Percentiles rank a stretch among this genome's conserved stretches.
These are phyloP conservation scores for Bathynomus jamesi DNA, from an alignment of 1,140 invertebrate genomes.

Conservation along the genomic window DNA sequence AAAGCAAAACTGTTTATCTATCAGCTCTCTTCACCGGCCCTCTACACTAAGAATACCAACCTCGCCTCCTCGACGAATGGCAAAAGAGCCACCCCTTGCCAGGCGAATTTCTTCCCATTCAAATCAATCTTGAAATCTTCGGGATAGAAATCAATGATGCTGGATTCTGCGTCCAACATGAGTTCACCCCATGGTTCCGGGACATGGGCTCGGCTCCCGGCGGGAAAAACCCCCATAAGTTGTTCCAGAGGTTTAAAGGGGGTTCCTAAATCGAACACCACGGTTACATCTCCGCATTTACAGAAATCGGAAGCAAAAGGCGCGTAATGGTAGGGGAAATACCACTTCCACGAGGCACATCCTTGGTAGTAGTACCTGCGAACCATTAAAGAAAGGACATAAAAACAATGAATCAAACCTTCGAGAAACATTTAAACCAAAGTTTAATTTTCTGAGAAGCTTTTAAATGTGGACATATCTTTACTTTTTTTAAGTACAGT, in stretches of 20 bases:
- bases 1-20: too few relatives aligned
- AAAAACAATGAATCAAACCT: too few relatives aligned
- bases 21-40: too few relatives aligned
- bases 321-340: constrained; percentile 99
- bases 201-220: constrained; percentile 87
- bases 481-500: too few relatives aligned
- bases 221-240: constrained; percentile 98
- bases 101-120: constrained; percentile 99
- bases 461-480: too few relatives aligned
- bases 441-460: too few relatives aligned
- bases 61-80: constrained; percentile 92
- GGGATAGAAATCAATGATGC: constrained; percentile 99
- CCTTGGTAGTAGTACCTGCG: constrained; percentile 53
- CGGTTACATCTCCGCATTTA: constrained; percentile 66
- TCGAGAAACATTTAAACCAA: too few relatives aligned
- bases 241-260: constrained; percentile 96
- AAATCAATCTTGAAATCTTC: constrained; percentile 97
- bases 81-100: constrained; percentile 96
- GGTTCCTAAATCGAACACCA: constrained; percentile 76
- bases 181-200: constrained; percentile 87
- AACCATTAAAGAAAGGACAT: too few relatives aligned
- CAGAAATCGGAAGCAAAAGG: constrained; percentile 99
- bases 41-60: too few relatives aligned
- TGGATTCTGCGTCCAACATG: constrained; percentile 86
- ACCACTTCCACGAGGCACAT: constrained; percentile 99